Evolutionary conservation across 2,888 invertebrate species (phyloP), one percentile per base, ranked within the genome.

Genomic region (Drosophila nr. fundita): DNA sequence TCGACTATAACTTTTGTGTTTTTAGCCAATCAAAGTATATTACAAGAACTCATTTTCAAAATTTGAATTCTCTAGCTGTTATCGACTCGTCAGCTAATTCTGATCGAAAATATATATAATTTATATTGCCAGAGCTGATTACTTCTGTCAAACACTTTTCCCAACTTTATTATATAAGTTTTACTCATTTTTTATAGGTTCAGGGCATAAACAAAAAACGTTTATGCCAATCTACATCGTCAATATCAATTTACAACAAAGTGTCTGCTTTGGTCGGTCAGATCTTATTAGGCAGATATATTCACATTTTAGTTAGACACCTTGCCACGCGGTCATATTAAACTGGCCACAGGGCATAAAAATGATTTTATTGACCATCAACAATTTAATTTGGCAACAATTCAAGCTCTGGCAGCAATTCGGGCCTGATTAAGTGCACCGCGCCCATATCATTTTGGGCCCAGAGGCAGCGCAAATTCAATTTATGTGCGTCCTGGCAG

Each of bases 301-400:
- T 29, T 21, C 15, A 15, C 15, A 8, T 15, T 21, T 15, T 32
- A 15, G 21, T 21, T 15, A 8, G 8, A 52, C 36, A 38, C n/a
- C 36, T 27, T n/a, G 8, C 7, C 18, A 21, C 29, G 10, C 10
- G 5, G 30, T 21, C 8, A 15, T 21, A 40, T 15, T 42, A 21
- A 57, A 15, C 15, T 21, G 29, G 29, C 21, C 40, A 18, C 15
- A 10, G n/a, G 40, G 21, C 34, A 40, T 55, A 50, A 70, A 61
- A 36, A 24, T 57, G 52, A 49, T 68, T 86, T 83, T 73, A 83
- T 83, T 83, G 83, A 78, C 83, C 78, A 74, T 69, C 68, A 81
- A 76, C 54, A 59, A 65, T 78, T 78, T 74, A 68, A 69, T 76
- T 66, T 64, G 53, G 57, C 62, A 61, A 60, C 64, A 73, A 64